These are phyloP conservation scores for Bucco capensis DNA, from an alignment of 2,113 vertebrate genomes.

Conservation along the genomic window DNA sequence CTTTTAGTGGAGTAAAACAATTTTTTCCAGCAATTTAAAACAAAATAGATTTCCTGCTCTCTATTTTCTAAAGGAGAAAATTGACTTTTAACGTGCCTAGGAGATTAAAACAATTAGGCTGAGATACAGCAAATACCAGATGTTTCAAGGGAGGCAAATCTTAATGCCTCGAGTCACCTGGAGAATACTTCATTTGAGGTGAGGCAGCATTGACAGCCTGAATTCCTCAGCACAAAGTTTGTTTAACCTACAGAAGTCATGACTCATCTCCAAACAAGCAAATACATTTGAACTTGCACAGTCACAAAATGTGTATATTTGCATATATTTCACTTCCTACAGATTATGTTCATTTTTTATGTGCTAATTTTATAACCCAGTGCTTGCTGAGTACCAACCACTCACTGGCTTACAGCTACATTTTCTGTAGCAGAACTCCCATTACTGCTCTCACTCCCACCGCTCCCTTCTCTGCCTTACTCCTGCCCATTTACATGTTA, in stretches of 20 bases:
- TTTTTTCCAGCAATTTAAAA: background rate
- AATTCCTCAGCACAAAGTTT: background rate
- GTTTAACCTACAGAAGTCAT: background rate
- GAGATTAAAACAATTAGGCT: background rate
- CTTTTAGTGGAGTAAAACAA: background rate
- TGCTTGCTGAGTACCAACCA: background rate
- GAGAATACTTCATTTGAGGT: background rate
- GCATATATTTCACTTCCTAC: background rate
- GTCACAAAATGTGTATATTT: accelerated
- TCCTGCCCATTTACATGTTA: background rate
- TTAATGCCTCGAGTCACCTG: background rate
- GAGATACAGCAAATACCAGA: background rate
- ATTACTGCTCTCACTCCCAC: accelerated
- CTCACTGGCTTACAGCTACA: background rate
- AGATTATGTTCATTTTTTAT: accelerated
- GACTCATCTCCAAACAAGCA: background rate
- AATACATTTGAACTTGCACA: background rate
- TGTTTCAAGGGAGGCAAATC: background rate
- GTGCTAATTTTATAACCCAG: background rate
- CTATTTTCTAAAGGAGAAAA: background rate
- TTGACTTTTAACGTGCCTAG: background rate
- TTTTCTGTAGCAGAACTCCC: background rate
- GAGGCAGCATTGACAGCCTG: background rate
- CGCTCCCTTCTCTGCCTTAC: background rate
- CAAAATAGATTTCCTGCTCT: background rate